These are phyloP conservation scores for Myrmophylax atrothorax DNA, from an alignment of 2,113 vertebrate genomes.

Conservation along the genomic window DNA sequence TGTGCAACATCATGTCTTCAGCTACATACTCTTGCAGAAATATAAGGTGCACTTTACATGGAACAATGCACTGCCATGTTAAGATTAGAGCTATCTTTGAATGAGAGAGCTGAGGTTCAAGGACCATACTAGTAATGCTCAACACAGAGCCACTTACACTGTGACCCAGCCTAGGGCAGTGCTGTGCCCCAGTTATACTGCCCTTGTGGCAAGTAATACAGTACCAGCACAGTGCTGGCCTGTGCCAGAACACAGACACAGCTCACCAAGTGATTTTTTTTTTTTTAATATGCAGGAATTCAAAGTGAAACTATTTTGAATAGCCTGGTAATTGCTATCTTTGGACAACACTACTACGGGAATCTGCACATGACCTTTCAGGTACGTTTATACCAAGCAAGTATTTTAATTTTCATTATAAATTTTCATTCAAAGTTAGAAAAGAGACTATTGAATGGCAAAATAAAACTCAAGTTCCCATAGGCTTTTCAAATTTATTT, in stretches of 20 bases:
- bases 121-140: background rate
- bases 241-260: background rate
- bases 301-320: background rate
- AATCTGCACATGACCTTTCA: background rate
- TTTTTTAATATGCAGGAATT: background rate
- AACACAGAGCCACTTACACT: background rate
- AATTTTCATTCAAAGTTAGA: background rate
- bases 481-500: background rate
- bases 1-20: background rate
- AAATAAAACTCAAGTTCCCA: background rate
- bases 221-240: background rate
- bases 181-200: background rate
- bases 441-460: background rate
- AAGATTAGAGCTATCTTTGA: background rate
- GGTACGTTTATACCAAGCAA: background rate
- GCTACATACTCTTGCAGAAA: background rate
- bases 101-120: background rate
- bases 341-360: background rate
- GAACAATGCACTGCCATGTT: background rate
- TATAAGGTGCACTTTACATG: accelerated
- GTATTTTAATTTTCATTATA: background rate
- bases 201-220: background rate
- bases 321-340: background rate
- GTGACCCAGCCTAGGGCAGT: background rate
- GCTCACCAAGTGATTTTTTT: background rate